phyloP scores from a whole-genome alignment of 2,113 vertebrate species.

The Turnix velox region DNA sequence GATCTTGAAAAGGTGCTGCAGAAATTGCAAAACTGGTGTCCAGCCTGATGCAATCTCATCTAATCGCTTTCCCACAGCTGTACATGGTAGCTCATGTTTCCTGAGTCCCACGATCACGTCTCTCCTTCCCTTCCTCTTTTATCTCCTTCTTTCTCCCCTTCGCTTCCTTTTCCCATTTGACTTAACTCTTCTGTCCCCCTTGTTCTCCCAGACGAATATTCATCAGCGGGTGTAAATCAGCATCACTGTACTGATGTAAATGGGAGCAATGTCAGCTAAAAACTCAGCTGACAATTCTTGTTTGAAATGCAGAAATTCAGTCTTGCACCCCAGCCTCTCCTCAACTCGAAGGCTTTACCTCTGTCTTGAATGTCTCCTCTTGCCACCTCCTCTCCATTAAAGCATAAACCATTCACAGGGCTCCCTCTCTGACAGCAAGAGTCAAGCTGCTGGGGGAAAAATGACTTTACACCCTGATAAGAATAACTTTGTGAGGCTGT shows the following conservation, averaged over 20 bases:
- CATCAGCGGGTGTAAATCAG: neutral
- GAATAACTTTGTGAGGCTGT: neutral
- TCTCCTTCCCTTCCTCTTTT: conserved; percentile 15
- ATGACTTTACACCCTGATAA: neutral
- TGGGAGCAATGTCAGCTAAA: neutral
- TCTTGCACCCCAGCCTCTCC: neutral
- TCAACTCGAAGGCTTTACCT: neutral
- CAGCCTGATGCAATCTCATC: conserved; percentile 28
- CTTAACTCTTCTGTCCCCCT: neutral
- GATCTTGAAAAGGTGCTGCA: conserved; percentile 56
- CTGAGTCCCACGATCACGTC: neutral
- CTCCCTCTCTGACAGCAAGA: neutral
- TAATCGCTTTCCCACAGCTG: conserved; percentile 14
- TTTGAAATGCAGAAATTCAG: conserved; percentile 41
- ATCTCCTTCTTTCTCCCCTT: neutral
- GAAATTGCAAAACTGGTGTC: conserved; percentile 22
- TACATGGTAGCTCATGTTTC: neutral
- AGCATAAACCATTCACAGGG: neutral
- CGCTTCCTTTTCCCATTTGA: neutral
- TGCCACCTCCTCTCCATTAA: neutral
- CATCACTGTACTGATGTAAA: neutral
- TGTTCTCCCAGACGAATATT: neutral
- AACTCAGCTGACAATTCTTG: neutral
- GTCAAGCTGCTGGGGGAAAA: neutral
- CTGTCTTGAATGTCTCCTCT: neutral